Conservation (phyloP, 1,140 invertebrate species). For the Eumaeus atala region DNA sequence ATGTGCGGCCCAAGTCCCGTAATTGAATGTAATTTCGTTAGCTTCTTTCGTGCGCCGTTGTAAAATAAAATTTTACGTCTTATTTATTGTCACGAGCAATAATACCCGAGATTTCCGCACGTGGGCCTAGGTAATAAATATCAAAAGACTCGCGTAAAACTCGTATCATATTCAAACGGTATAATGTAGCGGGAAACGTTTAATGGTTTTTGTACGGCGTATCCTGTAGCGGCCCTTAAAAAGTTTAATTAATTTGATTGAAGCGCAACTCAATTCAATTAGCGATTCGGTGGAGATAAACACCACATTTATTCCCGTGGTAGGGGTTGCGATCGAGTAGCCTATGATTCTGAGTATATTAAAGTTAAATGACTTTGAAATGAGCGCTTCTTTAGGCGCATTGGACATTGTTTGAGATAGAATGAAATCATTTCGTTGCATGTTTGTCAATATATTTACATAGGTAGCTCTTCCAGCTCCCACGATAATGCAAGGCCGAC, state of each 20-base stretch:
- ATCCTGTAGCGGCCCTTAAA: conserved; percentile 32
- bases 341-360: background rate
- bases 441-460: no score
- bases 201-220: conserved; percentile 23
- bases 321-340: conserved; percentile 1
- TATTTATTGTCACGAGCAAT: conserved; percentile 65
- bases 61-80: conserved; percentile 72
- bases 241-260: conserved; percentile 58
- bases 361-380: no score
- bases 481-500: no score
- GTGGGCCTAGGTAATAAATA: conserved; percentile 24
- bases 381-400: no score
- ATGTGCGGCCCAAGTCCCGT: conserved; percentile 55
- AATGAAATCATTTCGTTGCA: no score
- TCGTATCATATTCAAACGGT: conserved; percentile 8
- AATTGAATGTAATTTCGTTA: conserved; percentile 73
- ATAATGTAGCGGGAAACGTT: background rate
- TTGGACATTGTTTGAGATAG: no score
- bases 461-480: no score
- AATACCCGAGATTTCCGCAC: conserved; percentile 47
- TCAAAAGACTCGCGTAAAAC: conserved; percentile 8
- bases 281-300: conserved; percentile 22
- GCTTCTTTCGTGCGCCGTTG: conserved; percentile 65
- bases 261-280: conserved; percentile 47
- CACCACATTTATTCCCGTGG: background rate